Base-by-base conservation (phyloP, 2,113 vertebrate genomes). In the Seriola rivoliana region DNA sequence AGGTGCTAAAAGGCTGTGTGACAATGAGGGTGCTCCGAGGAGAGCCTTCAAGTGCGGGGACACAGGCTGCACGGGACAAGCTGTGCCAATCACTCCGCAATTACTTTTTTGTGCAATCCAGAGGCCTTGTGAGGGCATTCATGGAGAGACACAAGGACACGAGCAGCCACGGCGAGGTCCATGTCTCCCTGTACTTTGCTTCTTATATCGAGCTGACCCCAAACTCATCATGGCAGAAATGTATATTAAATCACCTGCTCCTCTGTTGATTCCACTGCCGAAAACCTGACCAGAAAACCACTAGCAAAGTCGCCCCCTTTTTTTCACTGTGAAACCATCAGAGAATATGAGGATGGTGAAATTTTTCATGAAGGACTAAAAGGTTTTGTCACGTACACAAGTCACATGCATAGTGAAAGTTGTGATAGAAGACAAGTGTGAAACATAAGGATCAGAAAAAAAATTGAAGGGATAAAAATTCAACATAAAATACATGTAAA, bases 1-100 rank as follows among this genome's bases (percentile, higher is more conserved):
- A 98, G 96, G 97, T 97, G 97, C 96, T 97, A 97, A 98, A 97
- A 98, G 96, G 96, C 95, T 96, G 95, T 87, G 95, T 96, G 95
- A 97, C 96, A 96, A 96, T 95, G 95, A 94, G 94, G 92, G 94
- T 93, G 94, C 94, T 95, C 96, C 81, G 7, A 93, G 95, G 96
- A 96, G 94, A 96, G 91, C 94, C 92, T 92, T 92, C 78, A 87
- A 21, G 90, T 92, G 90, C 91, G 93, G 95, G 92, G 91, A 92
- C 79, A 83, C 91, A 94, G 94, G 90, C 95, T 95, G 95, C 94
- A 94, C 86, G 93, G 96, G 96, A 93, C 95, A 95, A 96, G 96
- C 96, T 95, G 85, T 94, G 97, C 96, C 97, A 97, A 97, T 98
- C 97, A 97, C 94, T 76, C 94, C 59, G 86, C 93, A 78, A 95